phyloP scores from a whole-genome alignment of 2,113 vertebrate species.

The Phylloscopus trochiloides region DNA sequence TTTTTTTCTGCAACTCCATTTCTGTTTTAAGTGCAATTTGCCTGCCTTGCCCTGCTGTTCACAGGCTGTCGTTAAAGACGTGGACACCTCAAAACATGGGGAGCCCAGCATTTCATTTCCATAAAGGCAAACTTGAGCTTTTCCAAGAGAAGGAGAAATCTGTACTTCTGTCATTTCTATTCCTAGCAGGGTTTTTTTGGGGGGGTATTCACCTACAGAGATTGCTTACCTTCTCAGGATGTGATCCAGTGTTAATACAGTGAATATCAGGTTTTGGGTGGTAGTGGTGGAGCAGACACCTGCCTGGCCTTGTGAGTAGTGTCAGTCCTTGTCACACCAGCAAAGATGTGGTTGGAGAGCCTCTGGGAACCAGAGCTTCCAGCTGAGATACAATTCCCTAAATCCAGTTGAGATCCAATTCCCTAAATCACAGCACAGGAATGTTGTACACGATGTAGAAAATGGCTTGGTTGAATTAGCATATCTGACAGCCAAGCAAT shows the following conservation, averaged over 20 bases:
- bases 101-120: background rate
- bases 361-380: background rate
- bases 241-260: background rate
- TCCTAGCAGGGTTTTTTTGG: background rate
- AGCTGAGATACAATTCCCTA: background rate
- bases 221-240: background rate
- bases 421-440: conserved; percentile 8
- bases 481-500: conserved; percentile 31
- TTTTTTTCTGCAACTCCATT: background rate
- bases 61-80: background rate
- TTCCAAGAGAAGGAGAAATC: background rate
- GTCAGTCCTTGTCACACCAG: background rate
- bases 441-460: background rate
- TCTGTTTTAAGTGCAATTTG: background rate
- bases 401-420: background rate
- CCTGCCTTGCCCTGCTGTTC: background rate
- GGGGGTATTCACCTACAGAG: background rate
- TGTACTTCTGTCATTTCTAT: background rate
- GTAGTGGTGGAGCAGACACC: too few relatives aligned
- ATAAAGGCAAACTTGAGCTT: background rate
- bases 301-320: background rate
- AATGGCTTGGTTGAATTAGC: conserved; percentile 36
- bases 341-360: background rate
- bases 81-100: background rate
- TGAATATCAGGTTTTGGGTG: background rate